Evolutionary conservation across 2,113 vertebrate species (phyloP).

Genomic region (Phoenicopterus ruber): DNA sequence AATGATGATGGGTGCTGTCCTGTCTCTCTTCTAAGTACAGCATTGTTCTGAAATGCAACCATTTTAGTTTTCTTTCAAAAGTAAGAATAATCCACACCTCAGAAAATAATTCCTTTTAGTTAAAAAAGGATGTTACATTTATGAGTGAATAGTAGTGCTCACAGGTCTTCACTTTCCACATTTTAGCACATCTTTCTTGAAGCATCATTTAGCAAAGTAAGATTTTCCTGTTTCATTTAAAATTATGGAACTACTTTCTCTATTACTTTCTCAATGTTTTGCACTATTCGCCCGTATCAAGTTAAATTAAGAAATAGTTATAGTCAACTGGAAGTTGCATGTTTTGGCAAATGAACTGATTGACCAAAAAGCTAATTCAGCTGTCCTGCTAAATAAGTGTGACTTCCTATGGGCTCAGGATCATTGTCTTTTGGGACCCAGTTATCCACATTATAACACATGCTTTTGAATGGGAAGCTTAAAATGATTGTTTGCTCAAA

Average conservation of each 20-base stretch:
- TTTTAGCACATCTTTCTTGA: background rate
- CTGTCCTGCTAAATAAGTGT: constrained; percentile 37
- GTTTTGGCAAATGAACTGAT: constrained; percentile 11
- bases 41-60: background rate
- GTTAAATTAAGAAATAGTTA: background rate
- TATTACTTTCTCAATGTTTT: background rate
- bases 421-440: background rate
- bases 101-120: background rate
- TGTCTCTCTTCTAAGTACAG: background rate
- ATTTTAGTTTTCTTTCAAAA: background rate
- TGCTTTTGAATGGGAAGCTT: background rate
- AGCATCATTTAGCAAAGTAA: background rate
- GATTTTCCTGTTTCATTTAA: background rate
- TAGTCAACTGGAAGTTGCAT: background rate
- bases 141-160: background rate
- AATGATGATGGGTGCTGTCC: background rate
- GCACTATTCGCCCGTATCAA: rapidly evolving
- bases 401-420: constrained; percentile 16
- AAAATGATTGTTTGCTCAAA: background rate
- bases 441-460: background rate
- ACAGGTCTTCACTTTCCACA: background rate
- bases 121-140: background rate
- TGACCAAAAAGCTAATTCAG: constrained; percentile 43
- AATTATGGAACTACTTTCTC: background rate
- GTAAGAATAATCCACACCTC: background rate